Percentiles rank a stretch among this genome's conserved stretches.
These are phyloP conservation scores for Cotesia glomerata DNA, from an alignment of 1,140 invertebrate species.

Conservation along the genomic window DNA sequence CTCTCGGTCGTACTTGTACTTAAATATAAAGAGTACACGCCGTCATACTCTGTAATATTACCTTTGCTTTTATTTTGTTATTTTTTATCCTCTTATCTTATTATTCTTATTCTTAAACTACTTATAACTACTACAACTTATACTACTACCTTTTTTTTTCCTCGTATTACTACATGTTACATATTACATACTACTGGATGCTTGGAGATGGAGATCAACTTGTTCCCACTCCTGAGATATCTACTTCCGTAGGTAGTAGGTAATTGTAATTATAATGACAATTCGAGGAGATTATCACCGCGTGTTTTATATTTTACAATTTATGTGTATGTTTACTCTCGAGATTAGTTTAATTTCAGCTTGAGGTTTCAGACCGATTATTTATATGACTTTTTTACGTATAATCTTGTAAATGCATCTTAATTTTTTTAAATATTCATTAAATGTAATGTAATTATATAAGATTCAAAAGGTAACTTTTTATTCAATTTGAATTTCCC, in stretches of 20 bases:
- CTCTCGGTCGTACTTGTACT: slow-evolving; percentile 9
- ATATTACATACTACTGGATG: not conserved
- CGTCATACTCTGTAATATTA: slow-evolving; percentile 29
- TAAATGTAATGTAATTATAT: too few relatives aligned
- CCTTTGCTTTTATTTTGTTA: slow-evolving; percentile 34
- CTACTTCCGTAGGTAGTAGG: slow-evolving; percentile 7
- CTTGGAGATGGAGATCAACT: not conserved
- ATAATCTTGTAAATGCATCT: too few relatives aligned
- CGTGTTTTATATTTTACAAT: too few relatives aligned
- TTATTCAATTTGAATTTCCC: too few relatives aligned
- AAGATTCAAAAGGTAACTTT: too few relatives aligned
- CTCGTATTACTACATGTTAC: not conserved
- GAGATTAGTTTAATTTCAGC: too few relatives aligned
- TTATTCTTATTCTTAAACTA: not conserved
- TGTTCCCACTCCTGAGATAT: slow-evolving; percentile 1
- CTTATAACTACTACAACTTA: not conserved
- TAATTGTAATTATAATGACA: not conserved
- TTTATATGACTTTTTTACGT: too few relatives aligned
- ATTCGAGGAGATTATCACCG: too few relatives aligned
- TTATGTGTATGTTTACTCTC: too few relatives aligned
- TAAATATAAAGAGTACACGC: not conserved
- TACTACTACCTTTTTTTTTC: too few relatives aligned
- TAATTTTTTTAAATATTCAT: too few relatives aligned
- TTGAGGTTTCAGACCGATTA: too few relatives aligned
- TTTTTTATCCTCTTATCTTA: slow-evolving; percentile 25